These are phyloP conservation scores for Anorthoa munda DNA, from an alignment of 2,888 invertebrate genomes.

Conservation along the genomic window DNA sequence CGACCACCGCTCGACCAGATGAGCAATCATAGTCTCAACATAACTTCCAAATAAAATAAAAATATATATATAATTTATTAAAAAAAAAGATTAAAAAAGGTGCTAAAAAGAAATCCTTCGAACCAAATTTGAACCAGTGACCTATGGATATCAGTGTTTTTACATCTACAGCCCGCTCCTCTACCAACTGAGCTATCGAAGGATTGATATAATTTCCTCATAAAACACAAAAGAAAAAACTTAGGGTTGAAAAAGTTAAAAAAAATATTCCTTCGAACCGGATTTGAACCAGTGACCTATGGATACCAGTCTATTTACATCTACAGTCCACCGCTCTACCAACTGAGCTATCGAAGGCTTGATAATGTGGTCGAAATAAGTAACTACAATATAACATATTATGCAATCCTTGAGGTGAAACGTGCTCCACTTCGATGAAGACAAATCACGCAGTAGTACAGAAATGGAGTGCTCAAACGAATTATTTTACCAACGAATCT, in stretches of 20 bases:
- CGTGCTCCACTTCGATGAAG: conserved; percentile 22
- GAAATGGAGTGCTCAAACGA: conserved; percentile 18
- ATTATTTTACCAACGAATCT: not conserved
- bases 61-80: not conserved
- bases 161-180: conserved; percentile 88
- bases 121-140: conserved; percentile 92
- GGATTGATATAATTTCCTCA: too few species aligned
- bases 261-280: conserved; percentile 90
- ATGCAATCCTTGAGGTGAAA: conserved; percentile 32
- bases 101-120: conserved; percentile 83
- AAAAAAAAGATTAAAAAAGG: not conserved
- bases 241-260: too few species aligned
- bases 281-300: conserved; percentile 92
- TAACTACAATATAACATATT: not conserved
- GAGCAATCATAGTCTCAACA: too few species aligned
- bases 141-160: conserved; percentile 87
- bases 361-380: conserved; percentile 32
- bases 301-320: conserved; percentile 81
- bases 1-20: too few species aligned
- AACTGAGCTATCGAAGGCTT: conserved; percentile 79
- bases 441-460: conserved; percentile 17
- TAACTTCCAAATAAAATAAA: too few species aligned
- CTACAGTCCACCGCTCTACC: conserved; percentile 91
- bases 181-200: conserved; percentile 84
- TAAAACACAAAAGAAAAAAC: too few species aligned